Percentiles rank a stretch among this genome's conserved stretches.
Evolutionary conservation across 2,888 invertebrate genomes (phyloP).

Genomic region (Hypsopygia costalis): DNA sequence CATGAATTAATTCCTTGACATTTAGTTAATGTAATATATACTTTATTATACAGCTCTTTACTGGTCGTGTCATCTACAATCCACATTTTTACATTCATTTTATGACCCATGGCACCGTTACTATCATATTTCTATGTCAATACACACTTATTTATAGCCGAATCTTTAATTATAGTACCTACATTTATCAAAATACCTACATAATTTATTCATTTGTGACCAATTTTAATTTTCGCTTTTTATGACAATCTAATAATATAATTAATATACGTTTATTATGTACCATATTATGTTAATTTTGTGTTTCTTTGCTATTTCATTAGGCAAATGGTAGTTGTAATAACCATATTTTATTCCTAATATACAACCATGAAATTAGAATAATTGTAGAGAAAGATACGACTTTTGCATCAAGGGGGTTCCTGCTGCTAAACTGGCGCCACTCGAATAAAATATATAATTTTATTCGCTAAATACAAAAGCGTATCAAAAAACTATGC

Average conservation of each 20-base stretch:
- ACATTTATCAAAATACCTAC: conserved; percentile 4
- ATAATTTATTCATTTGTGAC: conserved; percentile 6
- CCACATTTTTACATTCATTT: neutral
- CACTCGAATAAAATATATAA: no score
- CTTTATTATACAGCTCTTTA: neutral
- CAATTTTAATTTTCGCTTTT: conserved; percentile 9
- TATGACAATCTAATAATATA: conserved; percentile 4
- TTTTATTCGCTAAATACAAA: no score
- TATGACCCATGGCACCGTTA: conserved; percentile 2
- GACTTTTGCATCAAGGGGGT: no score
- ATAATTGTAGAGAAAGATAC: conserved; percentile 1
- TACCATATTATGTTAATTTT: conserved; percentile 9
- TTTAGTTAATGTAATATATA: neutral
- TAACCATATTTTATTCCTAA: conserved; percentile 5
- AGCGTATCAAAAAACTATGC: no score
- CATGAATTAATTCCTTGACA: conserved; percentile 2
- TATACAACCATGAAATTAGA: conserved; percentile 1
- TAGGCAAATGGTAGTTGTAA: conserved; percentile 6
- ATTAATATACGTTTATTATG: conserved; percentile 7
- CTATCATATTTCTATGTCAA: conserved; percentile 5
- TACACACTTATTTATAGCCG: conserved; percentile 1
- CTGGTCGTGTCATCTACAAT: neutral
- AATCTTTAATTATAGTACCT: conserved; percentile 3
- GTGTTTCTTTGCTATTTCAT: conserved; percentile 5
- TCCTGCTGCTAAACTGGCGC: no score